Evolutionary conservation across 2,888 invertebrate species (phyloP), one percentile per base, ranked within the genome.

Genomic region (Nipponacmea schrenckii): DNA sequence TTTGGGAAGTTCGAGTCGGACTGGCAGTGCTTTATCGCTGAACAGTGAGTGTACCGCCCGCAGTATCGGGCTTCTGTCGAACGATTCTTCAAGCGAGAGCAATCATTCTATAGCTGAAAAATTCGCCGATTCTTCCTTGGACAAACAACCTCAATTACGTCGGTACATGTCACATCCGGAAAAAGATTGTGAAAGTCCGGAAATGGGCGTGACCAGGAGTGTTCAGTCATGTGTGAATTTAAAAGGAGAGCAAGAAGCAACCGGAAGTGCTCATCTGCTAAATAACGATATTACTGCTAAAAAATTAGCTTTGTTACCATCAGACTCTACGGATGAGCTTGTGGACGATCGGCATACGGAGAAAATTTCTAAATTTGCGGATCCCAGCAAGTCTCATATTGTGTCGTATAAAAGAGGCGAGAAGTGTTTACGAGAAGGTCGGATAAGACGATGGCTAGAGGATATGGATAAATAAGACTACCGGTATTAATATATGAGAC

Each of bases 11-110:
- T 64, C 72, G 48, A 83, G 83, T 70, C 75, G 83, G 4, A 80
- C 81, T 0, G 83, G 83, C 10, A 84, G 84, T 63, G 77, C 84
- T 7, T 69, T 85, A 39, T 84, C 84, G 0, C 66, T 85, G 39
- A 85, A 82, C 69, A 84, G 84, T 72, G 84, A 84, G 64, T 85
- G 83, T 74, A 85, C 84, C 2, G 78, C 84, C 1, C 69, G 83
- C 67, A 85, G 84, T 74, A 79, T 85, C n/a, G 84, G 84, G 4
- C 75, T 85, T 10, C 80, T 85, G 45, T 85, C 84, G 64, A 84
- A 85, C 74, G 84, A 85, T 76, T 84, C 84, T 0, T 80, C 79
- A 14, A 80, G 45, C 14, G 69, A 69, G 62, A 64, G 70, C 56
- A 56, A 56, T 4, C 64, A 66, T 5, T 71, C 71, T 45, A 62